Evolutionary conservation across 2,888 invertebrate species (phyloP), one percentile per base, ranked within the genome.

Genomic region (Physocephala rufipes): DNA sequence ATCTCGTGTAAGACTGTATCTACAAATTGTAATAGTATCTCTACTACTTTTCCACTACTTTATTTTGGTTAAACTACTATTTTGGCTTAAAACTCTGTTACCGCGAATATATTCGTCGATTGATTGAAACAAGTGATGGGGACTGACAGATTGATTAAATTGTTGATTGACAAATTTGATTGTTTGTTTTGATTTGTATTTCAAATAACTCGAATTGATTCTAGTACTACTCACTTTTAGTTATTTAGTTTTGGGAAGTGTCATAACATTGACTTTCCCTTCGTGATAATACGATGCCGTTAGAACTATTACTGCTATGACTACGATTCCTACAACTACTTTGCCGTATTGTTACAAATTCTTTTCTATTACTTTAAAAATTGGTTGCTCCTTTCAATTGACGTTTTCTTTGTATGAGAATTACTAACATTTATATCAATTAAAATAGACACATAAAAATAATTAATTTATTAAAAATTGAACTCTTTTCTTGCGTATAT

Each of bases 31-130:
- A 9, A 9, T 36, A 36, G n/a, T n/a, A n/a, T n/a, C n/a, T 36
- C 36, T 36, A 36, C 36, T 36, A 36, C 36, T 21, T 21, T 53
- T n/a, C n/a, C n/a, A n/a, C n/a, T n/a, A n/a, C n/a, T n/a, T 19
- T 55, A 66, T 55, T 53, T 51, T 24, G n/a, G n/a, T n/a, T n/a
- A n/a, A n/a, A n/a, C 68, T 45, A 19, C 67, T 68, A 61, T 9
- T 68, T 68, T 68, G 49, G 49, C 68, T 68, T 51, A 68, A 49
- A 62, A 49, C 28, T 49, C 68, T 68, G 62, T 43, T 67, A 61
- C 68, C 61, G 62, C 62, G 24, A 30, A 49, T 43, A 21, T 43
- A 43, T 47, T 47, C 47, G 24, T 66, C 55, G 66, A 55, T 30
- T 66, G 51, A 51, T 21, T 65, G 21, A 19, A 4, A 36, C 9